Percentiles rank a stretch among this genome's conserved stretches.
phyloP scores from a whole-genome alignment of 2,797 vertebrate genomes.

The Sebastes nivosus region DNA sequence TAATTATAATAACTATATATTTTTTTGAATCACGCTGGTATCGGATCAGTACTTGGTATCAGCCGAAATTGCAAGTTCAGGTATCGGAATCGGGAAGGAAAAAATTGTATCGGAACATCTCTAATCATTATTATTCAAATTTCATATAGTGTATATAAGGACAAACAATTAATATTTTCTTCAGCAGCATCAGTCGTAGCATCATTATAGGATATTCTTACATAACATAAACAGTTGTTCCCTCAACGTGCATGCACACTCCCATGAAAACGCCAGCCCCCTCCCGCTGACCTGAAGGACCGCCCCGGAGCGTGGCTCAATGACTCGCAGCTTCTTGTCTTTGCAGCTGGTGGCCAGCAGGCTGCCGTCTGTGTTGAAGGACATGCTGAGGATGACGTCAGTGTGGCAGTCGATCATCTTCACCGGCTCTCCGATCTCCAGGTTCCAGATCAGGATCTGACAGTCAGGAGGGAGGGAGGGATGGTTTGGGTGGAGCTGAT shows the following conservation, averaged over 20 bases:
- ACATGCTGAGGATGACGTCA: slow-evolving; percentile 96
- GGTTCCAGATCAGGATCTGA: slow-evolving; percentile 98
- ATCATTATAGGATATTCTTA: not conserved
- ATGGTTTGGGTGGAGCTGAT: slow-evolving; percentile 11
- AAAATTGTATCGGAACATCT: too few species aligned
- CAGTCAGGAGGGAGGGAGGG: not conserved
- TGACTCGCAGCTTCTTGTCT: slow-evolving; percentile 93
- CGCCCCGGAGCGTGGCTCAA: slow-evolving; percentile 93
- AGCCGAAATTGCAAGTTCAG: too few species aligned
- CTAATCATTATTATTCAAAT: not conserved
- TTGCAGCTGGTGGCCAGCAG: slow-evolving; percentile 96
- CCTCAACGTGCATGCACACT: not conserved
- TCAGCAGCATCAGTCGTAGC: not conserved
- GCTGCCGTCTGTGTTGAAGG: slow-evolving; percentile 96
- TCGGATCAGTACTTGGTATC: too few species aligned
- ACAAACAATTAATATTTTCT: not conserved
- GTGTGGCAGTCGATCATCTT: slow-evolving; percentile 99
- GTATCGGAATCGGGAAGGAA: too few species aligned
- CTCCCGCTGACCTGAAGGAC: slow-evolving; percentile 89
- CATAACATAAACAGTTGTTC: not conserved
- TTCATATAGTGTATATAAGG: not conserved
- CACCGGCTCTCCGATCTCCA: slow-evolving; percentile 94
- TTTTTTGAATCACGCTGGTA: too few species aligned
- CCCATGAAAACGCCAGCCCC: not conserved
- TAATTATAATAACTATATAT: too few species aligned